A percentile compares a stretch with the other conserved stretches of the same genome.
Conservation (phyloP, 2,113 vertebrate species). For the Meriones unguiculatus region DNA sequence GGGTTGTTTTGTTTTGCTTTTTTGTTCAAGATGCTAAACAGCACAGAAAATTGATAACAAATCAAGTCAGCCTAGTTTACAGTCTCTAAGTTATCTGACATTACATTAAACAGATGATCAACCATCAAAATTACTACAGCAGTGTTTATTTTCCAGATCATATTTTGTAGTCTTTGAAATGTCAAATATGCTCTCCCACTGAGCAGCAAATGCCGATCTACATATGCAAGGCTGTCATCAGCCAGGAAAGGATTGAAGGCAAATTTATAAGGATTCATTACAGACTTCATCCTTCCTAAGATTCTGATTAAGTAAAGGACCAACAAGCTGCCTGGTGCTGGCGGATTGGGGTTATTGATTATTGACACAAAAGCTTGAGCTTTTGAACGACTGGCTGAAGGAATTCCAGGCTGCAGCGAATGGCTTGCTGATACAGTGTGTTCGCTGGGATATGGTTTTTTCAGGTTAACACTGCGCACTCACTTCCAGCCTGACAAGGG, state of each 20-base stretch:
- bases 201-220: conserved; percentile 77
- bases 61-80: conserved; percentile 85
- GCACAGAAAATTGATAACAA: conserved; percentile 83
- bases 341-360: conserved; percentile 29
- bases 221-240: conserved; percentile 75
- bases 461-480: conserved; percentile 19
- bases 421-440: neutral
- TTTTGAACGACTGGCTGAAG: conserved; percentile 17
- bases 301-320: conserved; percentile 73
- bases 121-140: conserved; percentile 85
- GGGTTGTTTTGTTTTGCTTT: conserved; percentile 55
- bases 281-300: conserved; percentile 72
- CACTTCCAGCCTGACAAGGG: neutral
- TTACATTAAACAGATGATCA: conserved; percentile 86
- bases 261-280: conserved; percentile 74
- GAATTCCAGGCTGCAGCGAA: neutral
- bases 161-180: conserved; percentile 87
- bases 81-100: conserved; percentile 83
- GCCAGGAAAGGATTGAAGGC: conserved; percentile 78
- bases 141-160: conserved; percentile 85
- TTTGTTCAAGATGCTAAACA: conserved; percentile 83
- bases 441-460: conserved; percentile 13
- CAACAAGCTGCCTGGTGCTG: neutral
- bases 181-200: conserved; percentile 81
- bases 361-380: neutral